Percentiles rank a stretch among this genome's conserved stretches.
These are phyloP conservation scores for Hyperoplus immaculatus DNA, from an alignment of 2,797 vertebrate genomes.

Conservation along the genomic window DNA sequence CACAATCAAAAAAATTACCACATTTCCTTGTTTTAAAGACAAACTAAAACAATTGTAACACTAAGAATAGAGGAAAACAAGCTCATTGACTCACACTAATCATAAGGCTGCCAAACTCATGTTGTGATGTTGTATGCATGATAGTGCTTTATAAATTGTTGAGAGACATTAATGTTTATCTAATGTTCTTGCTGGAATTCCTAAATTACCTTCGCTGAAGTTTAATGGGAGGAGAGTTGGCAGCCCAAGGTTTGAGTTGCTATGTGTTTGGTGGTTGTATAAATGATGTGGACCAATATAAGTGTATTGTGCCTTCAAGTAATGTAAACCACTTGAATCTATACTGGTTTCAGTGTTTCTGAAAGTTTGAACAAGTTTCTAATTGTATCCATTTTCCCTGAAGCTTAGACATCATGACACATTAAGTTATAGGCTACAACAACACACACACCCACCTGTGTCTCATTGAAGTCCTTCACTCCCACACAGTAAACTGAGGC, in stretches of 20 bases:
- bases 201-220: background rate
- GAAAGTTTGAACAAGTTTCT: slow-evolving; percentile 10
- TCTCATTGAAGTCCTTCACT: slow-evolving; percentile 99
- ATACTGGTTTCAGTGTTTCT: slow-evolving; percentile 23
- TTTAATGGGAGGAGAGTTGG: background rate
- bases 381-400: slow-evolving; percentile 11
- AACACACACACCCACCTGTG: slow-evolving; percentile 88
- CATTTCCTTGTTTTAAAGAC: background rate
- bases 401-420: slow-evolving; percentile 5
- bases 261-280: background rate
- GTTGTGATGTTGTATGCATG: background rate
- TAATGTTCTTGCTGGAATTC: slow-evolving; percentile 6
- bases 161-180: slow-evolving; percentile 2
- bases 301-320: background rate
- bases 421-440: slow-evolving; percentile 12
- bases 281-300: slow-evolving; percentile 5
- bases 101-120: slow-evolving; percentile 1
- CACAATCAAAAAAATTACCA: background rate
- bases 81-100: background rate
- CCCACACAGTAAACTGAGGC: slow-evolving; percentile 98
- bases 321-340: slow-evolving; percentile 6
- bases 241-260: background rate
- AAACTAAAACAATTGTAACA: slow-evolving; percentile 5
- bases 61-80: background rate
- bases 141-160: background rate